Base-by-base conservation (phyloP, 2,113 vertebrate species). In the Mustelus asterias region DNA sequence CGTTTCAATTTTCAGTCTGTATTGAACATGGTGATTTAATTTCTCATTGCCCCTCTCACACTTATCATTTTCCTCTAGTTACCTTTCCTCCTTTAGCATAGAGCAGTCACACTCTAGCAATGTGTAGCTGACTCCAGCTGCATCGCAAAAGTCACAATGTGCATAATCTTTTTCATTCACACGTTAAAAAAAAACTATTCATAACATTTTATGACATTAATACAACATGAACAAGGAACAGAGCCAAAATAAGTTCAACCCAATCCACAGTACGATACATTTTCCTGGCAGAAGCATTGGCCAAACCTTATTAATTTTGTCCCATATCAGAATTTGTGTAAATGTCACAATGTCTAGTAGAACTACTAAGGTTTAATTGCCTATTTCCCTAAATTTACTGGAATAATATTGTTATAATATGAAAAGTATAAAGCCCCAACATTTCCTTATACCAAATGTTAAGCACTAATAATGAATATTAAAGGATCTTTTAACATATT, bases 181-280 rank as follows among this genome's bases (percentile, higher is more conserved):
- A 14, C 13, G 2, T 67, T 18, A n/a, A 92, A 8, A 85, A 83
- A n/a, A 90, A 60, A 48, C 37, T 86, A 41, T 86, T 48, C 24
- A 58, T 92, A 63, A 65, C 13, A 63, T 92, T 90, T 92, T 60
- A 93, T n/a, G 20, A 93, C 90, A 93, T 93, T 67, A 67, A 94
- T 94, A 67, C 33, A 94, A 94, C 69, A 7, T 94, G 63, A 94
- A 18, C n/a, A 94, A 10, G 29, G 33, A 8, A 69, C 44, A 14
- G 37, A 41, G 63, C 67, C 33, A 41, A 69, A 69, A 14, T 67
- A 41, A 3, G 37, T 41, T 67, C 63, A 67, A 44, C 83, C 41
- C 24, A 86, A 20, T 86, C 24, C 83, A 86, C 41, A 86, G 48
- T 86, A 48, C 83, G 48, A 48, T 86, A 86, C 48, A 86, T 48